Evolutionary conservation across 2,797 vertebrate genomes (phyloP).

Genomic region (Falco berigora): DNA sequence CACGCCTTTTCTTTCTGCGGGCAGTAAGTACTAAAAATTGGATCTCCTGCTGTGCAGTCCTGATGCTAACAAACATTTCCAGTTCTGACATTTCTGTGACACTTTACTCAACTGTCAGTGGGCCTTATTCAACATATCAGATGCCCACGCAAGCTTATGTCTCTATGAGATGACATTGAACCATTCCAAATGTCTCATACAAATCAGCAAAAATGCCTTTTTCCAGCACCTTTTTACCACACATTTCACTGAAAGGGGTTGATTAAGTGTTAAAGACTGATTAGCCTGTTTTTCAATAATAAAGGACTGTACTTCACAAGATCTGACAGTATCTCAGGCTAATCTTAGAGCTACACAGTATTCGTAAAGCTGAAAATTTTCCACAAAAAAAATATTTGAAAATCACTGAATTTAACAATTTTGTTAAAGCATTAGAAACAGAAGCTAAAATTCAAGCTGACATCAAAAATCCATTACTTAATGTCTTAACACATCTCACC

Average conservation of each 20-base stretch:
- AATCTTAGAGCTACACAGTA: not conserved
- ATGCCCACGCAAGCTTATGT: not conserved
- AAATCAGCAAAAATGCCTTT: not conserved
- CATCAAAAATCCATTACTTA: not conserved
- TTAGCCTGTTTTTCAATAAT: not conserved
- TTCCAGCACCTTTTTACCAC: not conserved
- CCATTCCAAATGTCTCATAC: not conserved
- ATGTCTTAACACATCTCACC: not conserved
- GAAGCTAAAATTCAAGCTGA: not conserved
- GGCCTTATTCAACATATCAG: not conserved
- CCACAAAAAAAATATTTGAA: not conserved
- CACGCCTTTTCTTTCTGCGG: not conserved
- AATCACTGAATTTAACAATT: not conserved
- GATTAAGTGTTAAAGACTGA: not conserved
- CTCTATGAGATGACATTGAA: not conserved
- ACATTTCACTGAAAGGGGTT: not conserved
- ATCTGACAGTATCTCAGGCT: not conserved
- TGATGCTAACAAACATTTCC: not conserved
- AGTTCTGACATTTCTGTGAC: not conserved
- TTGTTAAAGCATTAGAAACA: not conserved
- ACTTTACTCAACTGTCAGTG: not conserved
- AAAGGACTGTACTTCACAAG: not conserved
- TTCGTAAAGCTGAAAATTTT: not conserved
- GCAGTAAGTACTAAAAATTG: not conserved
- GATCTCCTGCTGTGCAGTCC: not conserved